These are phyloP conservation scores for Pachypanchax playfairii DNA, from an alignment of 2,113 vertebrate species.

Conservation along the genomic window DNA sequence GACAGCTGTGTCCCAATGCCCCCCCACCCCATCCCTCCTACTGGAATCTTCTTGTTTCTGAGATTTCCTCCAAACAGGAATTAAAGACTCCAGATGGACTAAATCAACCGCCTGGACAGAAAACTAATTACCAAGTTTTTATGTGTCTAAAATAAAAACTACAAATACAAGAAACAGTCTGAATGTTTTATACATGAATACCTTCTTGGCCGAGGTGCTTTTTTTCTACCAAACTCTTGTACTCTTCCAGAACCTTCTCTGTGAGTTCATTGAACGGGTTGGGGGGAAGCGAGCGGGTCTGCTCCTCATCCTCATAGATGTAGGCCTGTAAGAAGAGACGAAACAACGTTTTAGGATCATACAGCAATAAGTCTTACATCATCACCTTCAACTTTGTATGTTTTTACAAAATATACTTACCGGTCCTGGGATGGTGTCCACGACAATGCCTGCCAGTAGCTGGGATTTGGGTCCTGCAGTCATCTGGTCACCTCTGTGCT, in stretches of 20 bases:
- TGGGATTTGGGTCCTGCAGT: slow-evolving; percentile 95
- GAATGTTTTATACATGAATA: slow-evolving; percentile 33
- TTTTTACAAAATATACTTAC: slow-evolving; percentile 77
- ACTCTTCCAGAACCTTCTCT: slow-evolving; percentile 87
- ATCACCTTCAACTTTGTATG: not conserved
- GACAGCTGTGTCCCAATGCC: slow-evolving; percentile 10
- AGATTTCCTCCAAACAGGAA: slow-evolving; percentile 22
- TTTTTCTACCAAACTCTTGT: slow-evolving; percentile 85
- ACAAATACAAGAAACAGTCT: not conserved
- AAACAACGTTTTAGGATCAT: no score
- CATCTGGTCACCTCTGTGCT: slow-evolving; percentile 91
- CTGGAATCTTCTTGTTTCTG: slow-evolving; percentile 23
- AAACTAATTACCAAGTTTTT: not conserved
- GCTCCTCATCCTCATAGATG: slow-evolving; percentile 88
- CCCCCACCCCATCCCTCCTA: not conserved
- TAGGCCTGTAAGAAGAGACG: slow-evolving; percentile 77
- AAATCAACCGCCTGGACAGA: slow-evolving; percentile 10
- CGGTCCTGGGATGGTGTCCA: slow-evolving; percentile 89
- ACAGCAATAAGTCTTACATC: not conserved
- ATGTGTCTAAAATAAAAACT: not conserved
- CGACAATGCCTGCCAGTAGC: slow-evolving; percentile 90
- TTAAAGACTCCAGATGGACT: not conserved
- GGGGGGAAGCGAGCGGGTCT: slow-evolving; percentile 85
- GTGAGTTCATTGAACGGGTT: slow-evolving; percentile 92
- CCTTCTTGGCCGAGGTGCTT: slow-evolving; percentile 87